A percentile compares a stretch with the other conserved stretches of the same genome.
Evolutionary conservation across 2,888 invertebrate species (phyloP).

Genomic region (Trichopria drosophilae): DNA sequence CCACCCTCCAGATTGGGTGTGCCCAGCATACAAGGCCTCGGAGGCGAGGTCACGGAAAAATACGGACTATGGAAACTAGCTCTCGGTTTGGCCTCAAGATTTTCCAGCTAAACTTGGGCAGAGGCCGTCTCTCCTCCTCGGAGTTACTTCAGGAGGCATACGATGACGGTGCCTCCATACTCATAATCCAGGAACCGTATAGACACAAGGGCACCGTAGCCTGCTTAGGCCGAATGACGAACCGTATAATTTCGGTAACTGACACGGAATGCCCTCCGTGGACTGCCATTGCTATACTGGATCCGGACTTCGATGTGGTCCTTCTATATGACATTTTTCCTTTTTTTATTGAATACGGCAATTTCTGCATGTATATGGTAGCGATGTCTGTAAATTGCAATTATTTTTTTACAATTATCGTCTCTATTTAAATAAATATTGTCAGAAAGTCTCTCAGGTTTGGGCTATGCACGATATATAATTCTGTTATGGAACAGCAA

Average conservation of each 20-base stretch:
- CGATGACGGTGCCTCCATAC: neutral
- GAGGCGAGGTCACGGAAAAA: neutral
- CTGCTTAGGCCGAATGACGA: neutral
- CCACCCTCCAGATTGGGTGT: conserved; percentile 3
- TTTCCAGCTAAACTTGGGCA: conserved; percentile 12
- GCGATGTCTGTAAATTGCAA: neutral
- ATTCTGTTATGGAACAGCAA: too few relatives aligned
- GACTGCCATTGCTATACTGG: neutral
- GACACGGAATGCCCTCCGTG: neutral
- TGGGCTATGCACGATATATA: too few relatives aligned
- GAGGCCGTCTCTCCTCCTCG: neutral
- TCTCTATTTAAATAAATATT: too few relatives aligned
- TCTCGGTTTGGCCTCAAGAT: too few relatives aligned
- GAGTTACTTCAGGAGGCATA: neutral
- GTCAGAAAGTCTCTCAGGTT: too few relatives aligned
- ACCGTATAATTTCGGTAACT: neutral
- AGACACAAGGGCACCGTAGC: neutral
- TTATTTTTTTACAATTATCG: too few relatives aligned
- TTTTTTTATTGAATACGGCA: too few relatives aligned
- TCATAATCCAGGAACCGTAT: conserved; percentile 8
- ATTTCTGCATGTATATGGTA: too few relatives aligned
- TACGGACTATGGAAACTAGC: conserved; percentile 3
- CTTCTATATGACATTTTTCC: too few relatives aligned
- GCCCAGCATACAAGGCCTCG: conserved; percentile 5
- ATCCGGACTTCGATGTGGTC: neutral